Evolutionary conservation across 2,113 vertebrate genomes (phyloP).

Genomic region (Crypturellus undulatus): DNA sequence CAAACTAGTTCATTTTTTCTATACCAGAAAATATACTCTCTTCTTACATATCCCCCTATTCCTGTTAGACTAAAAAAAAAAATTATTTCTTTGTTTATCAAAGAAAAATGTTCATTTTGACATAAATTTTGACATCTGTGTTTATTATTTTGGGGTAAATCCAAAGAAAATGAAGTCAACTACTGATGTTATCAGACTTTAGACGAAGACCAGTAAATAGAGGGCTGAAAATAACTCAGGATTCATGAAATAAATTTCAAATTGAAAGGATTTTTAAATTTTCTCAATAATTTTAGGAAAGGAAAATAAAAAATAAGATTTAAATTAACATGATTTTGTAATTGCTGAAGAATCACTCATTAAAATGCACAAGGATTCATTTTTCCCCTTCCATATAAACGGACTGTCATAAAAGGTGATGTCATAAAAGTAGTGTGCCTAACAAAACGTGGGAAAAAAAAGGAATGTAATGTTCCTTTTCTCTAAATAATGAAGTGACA

Average conservation of each 20-base stretch:
- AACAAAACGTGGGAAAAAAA: conserved; percentile 1
- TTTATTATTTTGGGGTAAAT: neutral
- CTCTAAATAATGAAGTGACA: conserved; percentile 17
- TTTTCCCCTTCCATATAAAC: neutral
- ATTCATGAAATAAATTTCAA: neutral
- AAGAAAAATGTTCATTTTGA: neutral
- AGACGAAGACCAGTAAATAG: neutral
- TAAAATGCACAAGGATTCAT: neutral
- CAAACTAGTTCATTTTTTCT: neutral
- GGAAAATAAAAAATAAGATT: neutral
- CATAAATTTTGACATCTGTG: neutral
- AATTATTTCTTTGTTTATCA: neutral
- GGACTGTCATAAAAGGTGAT: neutral
- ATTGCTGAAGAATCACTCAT: neutral
- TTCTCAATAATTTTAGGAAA: conserved; percentile 5
- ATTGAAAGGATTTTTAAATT: neutral
- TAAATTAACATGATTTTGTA: neutral
- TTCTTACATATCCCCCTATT: neutral
- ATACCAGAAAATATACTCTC: neutral
- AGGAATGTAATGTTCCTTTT: neutral
- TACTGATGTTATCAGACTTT: conserved; percentile 14
- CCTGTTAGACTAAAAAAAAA: neutral
- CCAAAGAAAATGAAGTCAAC: neutral
- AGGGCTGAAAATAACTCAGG: neutral
- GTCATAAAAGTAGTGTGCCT: neutral